Percentiles rank a stretch among this genome's conserved stretches.
Conservation (phyloP, 1,140 invertebrate species). For the Heliconius congener region DNA sequence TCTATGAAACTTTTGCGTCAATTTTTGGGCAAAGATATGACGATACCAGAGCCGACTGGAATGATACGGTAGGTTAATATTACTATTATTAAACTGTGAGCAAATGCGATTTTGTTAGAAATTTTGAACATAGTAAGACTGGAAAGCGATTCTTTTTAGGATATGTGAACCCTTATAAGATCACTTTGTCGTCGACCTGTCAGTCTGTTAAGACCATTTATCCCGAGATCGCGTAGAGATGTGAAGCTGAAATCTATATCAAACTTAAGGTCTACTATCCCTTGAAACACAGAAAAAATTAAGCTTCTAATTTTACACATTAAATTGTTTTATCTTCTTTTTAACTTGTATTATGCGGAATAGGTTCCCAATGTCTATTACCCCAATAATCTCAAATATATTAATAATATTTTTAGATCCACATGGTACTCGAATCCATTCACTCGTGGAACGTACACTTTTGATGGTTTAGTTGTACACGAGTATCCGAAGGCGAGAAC, state of each 20-base stretch:
- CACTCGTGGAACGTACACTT: constrained; percentile 56
- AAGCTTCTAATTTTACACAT: too few relatives aligned
- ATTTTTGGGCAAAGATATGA: constrained; percentile 51
- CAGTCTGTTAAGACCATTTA: too few relatives aligned
- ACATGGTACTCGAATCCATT: constrained; percentile 57
- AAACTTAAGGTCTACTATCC: too few relatives aligned
- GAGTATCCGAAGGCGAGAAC: constrained; percentile 47
- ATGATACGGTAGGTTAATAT: constrained; percentile 45
- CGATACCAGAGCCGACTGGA: constrained; percentile 49
- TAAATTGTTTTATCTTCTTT: too few relatives aligned
- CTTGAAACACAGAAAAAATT: too few relatives aligned
- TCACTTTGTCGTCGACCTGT: too few relatives aligned
- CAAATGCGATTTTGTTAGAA: background rate
- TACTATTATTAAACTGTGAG: background rate
- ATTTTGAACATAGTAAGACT: background rate
- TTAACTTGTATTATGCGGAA: too few relatives aligned
- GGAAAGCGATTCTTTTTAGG: background rate
- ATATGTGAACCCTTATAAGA: too few relatives aligned
- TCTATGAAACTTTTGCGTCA: constrained; percentile 48
- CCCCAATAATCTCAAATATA: background rate
- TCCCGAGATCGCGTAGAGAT: too few relatives aligned
- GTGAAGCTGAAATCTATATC: too few relatives aligned
- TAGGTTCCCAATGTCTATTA: too few relatives aligned
- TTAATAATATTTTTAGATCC: constrained; percentile 41
- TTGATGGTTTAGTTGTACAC: constrained; percentile 47